Base-by-base conservation (phyloP, 2,797 vertebrate species). In the Orientallactaga sibirica region DNA sequence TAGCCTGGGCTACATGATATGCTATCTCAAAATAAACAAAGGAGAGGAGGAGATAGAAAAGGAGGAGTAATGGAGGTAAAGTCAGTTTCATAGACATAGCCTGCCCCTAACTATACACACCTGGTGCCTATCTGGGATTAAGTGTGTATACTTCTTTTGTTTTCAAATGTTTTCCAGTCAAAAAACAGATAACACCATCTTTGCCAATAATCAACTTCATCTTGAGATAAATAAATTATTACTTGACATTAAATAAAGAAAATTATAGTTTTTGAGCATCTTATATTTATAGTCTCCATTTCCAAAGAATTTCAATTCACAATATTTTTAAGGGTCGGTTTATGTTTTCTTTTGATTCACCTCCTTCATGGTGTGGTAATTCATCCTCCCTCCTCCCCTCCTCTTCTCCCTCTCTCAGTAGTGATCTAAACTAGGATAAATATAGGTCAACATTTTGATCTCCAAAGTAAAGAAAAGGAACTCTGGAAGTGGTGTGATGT, bases 151-250 rank as follows among this genome's bases (percentile, higher is more conserved):
- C 37, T 85, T 97, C n/a, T 92, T 94, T 97, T 96, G 81, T 96
- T 97, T 97, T 91, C 74, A 97, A 71, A 86, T 86, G 93, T 83
- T 94, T 74, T 94, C 93, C 78, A 97, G 93, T 91, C 58, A 87
- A 96, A 95, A 97, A 91, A 93, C 88, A 97, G 96, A 88, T 91
- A 97, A 74, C 62, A 96, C 96, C 55, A 94, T 97, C 93, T 97
- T 96, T 96, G 96, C 93, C 98, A 98, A 97, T 93, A 97, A 95
- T 27, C 95, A 85, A 86, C 94, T 97, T 98, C 78, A 84, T 95
- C 97, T 97, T 96, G 94, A 94, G 92, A 76, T 95, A 97, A 94
- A 79, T 95, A 96, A 94, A 84, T 88, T 48, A 86, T 89, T 88
- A 77, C 77, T 90, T 83, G 68, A 43, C 73, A 52, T 83, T 92